Percentiles rank a stretch among this genome's conserved stretches.
phyloP scores from a whole-genome alignment of 2,113 vertebrate genomes.

The Harpagus bidentatus region DNA sequence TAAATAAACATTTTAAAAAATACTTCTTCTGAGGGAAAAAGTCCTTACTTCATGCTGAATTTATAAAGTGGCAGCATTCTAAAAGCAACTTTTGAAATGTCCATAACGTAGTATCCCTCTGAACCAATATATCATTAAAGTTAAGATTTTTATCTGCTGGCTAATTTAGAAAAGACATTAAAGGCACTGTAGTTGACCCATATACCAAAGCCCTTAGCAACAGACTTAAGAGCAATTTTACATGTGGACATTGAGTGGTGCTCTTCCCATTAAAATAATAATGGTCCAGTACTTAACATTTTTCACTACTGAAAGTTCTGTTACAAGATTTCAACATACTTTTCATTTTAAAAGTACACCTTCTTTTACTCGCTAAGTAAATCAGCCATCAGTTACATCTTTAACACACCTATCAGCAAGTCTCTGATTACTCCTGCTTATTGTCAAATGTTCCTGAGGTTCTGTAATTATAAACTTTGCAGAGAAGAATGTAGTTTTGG shows the following conservation, averaged over 20 bases:
- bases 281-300: background rate
- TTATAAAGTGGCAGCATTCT: background rate
- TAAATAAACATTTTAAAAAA: background rate
- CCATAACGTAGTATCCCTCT: background rate
- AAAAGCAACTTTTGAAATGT: background rate
- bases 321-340: background rate
- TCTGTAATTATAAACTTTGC: background rate
- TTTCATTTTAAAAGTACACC: background rate
- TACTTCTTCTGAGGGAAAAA: background rate
- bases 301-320: background rate
- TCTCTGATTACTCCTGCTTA: background rate
- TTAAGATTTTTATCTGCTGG: background rate
- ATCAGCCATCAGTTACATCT: background rate
- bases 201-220: background rate
- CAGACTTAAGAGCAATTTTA: background rate
- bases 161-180: background rate
- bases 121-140: background rate
- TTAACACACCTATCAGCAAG: background rate
- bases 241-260: background rate
- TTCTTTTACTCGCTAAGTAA: background rate
- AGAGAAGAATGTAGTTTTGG: background rate
- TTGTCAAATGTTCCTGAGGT: background rate
- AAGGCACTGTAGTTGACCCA: background rate
- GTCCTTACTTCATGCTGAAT: background rate
- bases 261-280: constrained; percentile 34